phyloP scores from a whole-genome alignment of 2,888 invertebrate genomes.

The Hirtodrosophila duncani region DNA sequence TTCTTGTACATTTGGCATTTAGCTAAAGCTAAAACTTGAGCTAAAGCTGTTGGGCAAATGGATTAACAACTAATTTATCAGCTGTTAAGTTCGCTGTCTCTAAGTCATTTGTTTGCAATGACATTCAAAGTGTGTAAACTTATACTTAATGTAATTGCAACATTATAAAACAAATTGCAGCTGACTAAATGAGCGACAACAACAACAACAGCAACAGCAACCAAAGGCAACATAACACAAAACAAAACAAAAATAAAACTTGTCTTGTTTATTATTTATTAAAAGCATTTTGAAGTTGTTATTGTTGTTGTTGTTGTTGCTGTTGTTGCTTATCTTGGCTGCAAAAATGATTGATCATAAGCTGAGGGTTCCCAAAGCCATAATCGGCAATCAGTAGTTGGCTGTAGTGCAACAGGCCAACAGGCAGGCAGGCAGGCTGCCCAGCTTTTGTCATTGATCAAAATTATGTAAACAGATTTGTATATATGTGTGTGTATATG shows the following conservation, averaged over 20 bases:
- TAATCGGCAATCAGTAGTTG: constrained; percentile 40
- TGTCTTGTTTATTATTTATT: constrained; percentile 56
- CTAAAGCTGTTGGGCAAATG: too few species aligned
- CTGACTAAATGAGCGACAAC: constrained; percentile 34
- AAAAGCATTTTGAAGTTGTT: constrained; percentile 63
- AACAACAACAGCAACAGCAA: constrained; percentile 21
- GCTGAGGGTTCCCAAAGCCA: constrained; percentile 27
- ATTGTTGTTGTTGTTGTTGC: constrained; percentile 46
- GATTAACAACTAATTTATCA: neutral
- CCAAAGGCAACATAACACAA: constrained; percentile 29
- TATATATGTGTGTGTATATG: neutral
- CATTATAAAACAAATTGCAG: constrained; percentile 72
- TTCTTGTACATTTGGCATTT: too few species aligned
- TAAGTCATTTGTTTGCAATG: constrained; percentile 50
- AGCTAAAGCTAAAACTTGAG: too few species aligned
- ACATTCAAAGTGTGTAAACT: constrained; percentile 57
- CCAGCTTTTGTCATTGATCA: constrained; percentile 52
- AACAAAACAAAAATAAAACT: too few species aligned
- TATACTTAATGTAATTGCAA: constrained; percentile 62
- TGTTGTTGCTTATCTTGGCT: constrained; percentile 53
- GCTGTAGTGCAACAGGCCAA: neutral
- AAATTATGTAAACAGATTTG: constrained; percentile 13
- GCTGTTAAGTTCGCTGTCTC: constrained; percentile 37
- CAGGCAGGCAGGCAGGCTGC: constrained; percentile 13
- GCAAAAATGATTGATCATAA: constrained; percentile 67